Percentiles rank a stretch among this genome's conserved stretches.
Evolutionary conservation across 2,113 vertebrate genomes (phyloP).

Genomic region (Paraplagusia blochii): DNA sequence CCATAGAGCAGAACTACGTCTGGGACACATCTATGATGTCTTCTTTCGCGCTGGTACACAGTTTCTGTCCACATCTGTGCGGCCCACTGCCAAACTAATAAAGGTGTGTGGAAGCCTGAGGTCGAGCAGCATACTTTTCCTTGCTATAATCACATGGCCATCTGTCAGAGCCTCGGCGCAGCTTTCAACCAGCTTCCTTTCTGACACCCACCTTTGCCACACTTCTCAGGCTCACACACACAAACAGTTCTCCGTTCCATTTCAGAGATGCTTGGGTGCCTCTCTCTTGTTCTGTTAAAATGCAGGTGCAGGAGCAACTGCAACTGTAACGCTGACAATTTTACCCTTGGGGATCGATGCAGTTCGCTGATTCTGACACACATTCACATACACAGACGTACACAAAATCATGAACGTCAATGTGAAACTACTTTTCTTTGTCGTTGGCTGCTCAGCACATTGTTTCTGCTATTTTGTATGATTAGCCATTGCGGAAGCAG

Average conservation of each 20-base stretch:
- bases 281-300: no score
- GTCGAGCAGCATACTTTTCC: constrained; percentile 64
- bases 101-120: constrained; percentile 58
- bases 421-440: no score
- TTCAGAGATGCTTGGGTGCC: not conserved
- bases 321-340: no score
- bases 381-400: no score
- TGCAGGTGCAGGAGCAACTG: no score
- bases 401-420: no score
- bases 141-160: constrained; percentile 52
- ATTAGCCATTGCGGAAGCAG: not conserved
- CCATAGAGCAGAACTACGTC: not conserved
- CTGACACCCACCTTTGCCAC: constrained; percentile 32
- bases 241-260: constrained; percentile 7
- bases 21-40: not conserved
- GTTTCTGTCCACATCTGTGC: constrained; percentile 28
- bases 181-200: constrained; percentile 40
- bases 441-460: no score
- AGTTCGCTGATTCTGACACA: not conserved
- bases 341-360: not conserved
- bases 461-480: not conserved
- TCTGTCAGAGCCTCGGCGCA: constrained; percentile 39
- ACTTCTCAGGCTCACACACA: constrained; percentile 7
- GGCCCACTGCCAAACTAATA: constrained; percentile 39
- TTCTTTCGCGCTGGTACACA: no score